phyloP scores from a whole-genome alignment of 2,888 invertebrate species.

The Palloptera scutellata region DNA sequence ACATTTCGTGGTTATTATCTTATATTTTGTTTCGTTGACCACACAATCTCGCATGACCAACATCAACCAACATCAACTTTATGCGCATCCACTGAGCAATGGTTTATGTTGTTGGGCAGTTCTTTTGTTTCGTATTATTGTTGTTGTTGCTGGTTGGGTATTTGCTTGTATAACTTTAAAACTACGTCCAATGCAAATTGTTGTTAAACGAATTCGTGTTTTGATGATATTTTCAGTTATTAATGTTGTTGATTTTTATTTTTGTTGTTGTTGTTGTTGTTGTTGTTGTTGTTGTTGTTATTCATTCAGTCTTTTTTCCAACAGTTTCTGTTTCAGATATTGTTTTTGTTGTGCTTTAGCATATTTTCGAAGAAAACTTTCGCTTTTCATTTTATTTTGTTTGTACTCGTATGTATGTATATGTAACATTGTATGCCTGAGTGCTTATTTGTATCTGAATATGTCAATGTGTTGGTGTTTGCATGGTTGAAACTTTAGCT shows the following conservation, averaged over 20 bases:
- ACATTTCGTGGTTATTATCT: too few species aligned
- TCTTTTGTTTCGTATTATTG: too few species aligned
- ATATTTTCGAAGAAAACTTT: constrained; percentile 26
- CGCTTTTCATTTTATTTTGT: constrained; percentile 32
- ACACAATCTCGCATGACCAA: too few species aligned
- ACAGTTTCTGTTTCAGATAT: not conserved
- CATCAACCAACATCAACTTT: too few species aligned
- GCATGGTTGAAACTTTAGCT: not conserved
- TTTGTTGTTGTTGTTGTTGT: constrained; percentile 37
- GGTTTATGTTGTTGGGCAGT: too few species aligned
- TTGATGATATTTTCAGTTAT: not conserved
- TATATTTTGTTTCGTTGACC: too few species aligned
- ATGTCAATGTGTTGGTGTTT: not conserved
- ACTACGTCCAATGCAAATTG: constrained; percentile 28
- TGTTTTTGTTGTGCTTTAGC: not conserved
- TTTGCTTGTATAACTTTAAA: too few species aligned
- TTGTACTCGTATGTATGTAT: too few species aligned
- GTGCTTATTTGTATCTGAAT: constrained; percentile 40
- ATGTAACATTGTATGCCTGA: constrained; percentile 34
- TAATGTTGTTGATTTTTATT: not conserved
- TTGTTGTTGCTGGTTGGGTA: too few species aligned
- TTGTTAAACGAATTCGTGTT: constrained; percentile 34
- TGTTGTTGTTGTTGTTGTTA: constrained; percentile 7
- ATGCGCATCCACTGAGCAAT: too few species aligned
- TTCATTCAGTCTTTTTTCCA: too few species aligned